Conservation (phyloP, 2,113 vertebrate genomes). For the Muscicapa adusta region DNA sequence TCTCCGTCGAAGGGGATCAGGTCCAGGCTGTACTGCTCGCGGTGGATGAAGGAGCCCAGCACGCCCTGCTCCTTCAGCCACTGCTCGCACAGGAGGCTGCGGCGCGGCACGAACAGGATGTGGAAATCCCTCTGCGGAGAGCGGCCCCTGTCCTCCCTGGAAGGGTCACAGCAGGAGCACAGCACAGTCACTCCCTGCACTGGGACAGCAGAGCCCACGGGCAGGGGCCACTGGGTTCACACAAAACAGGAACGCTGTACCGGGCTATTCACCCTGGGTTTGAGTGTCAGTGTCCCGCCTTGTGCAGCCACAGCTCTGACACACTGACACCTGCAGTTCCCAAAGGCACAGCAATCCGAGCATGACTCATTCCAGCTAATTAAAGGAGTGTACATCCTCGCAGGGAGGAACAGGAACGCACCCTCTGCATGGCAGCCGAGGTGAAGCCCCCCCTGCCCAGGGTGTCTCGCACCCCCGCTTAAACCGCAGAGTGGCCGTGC, state of each 20-base stretch:
- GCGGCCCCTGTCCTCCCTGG: constrained; percentile 87
- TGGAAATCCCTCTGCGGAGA: constrained; percentile 86
- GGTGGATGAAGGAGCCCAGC: constrained; percentile 86
- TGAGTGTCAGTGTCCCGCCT: background rate
- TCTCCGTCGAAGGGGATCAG: constrained; percentile 95
- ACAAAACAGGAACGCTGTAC: accelerated
- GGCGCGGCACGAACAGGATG: constrained; percentile 92
- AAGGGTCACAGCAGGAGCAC: background rate
- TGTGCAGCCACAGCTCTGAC: background rate
- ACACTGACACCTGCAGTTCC: background rate
- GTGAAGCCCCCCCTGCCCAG: background rate
- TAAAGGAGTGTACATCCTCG: accelerated
- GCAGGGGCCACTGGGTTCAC: background rate
- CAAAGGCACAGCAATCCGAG: background rate
- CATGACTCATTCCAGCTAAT: accelerated
- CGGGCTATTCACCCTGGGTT: accelerated
- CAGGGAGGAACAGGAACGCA: accelerated
- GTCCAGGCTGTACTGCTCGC: constrained; percentile 93
- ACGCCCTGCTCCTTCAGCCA: constrained; percentile 91
- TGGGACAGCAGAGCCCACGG: background rate
- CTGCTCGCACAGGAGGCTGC: constrained; percentile 93
- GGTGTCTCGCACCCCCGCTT: accelerated
- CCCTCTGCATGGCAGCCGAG: accelerated
- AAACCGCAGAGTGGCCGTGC: accelerated
- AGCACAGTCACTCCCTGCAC: background rate